Base-by-base conservation (phyloP, 2,113 vertebrate species). In the Athene noctua region DNA sequence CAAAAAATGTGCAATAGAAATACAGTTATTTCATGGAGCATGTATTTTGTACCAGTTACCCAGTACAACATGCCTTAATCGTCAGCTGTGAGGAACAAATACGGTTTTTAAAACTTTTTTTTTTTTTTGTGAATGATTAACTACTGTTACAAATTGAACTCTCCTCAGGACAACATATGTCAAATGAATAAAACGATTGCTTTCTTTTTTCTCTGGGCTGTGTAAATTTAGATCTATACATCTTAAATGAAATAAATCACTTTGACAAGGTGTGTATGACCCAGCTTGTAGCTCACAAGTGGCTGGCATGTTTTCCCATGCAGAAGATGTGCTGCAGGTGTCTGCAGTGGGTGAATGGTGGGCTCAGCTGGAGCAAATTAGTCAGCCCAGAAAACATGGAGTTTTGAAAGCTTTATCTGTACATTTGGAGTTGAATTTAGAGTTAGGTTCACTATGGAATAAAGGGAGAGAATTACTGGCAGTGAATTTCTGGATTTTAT, bases 51-150 rank as follows among this genome's bases (percentile, higher is more conserved):
- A 61, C 18, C 26, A 36, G 40, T 70, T 84, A 30, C 7, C 40
- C 59, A n/a, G 65, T 87, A 81, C 36, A 72, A 54, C 58, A 52
- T 78, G 74, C 95, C 73, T 94, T 94, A 92, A 84, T 91, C 68
- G 30, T 73, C 79, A 67, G 32, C 77, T 78, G 51, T 2, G 2
- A 86, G 47, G 74, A 92, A 85, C 71, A 95, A 92, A 63, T 81
- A 44, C 86, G 58, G 88, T 94, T 83, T 90, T 82, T 80, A 67
- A 86, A 96, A 81, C 51, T 36, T 2, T 86, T 38, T 68, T 90
- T 42, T 75, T 90, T 75, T 78, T 91, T 96, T 91, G 57, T 88
- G 20, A 90, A 87, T 97, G n/a, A 96, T 97, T 95, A 96, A 92
- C 79, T 91, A 25, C 72, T 82, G 78, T 90, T 89, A 95, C 80